Evolutionary conservation across 1,140 invertebrate species (phyloP).

Genomic region (Drosophila arizonae): DNA sequence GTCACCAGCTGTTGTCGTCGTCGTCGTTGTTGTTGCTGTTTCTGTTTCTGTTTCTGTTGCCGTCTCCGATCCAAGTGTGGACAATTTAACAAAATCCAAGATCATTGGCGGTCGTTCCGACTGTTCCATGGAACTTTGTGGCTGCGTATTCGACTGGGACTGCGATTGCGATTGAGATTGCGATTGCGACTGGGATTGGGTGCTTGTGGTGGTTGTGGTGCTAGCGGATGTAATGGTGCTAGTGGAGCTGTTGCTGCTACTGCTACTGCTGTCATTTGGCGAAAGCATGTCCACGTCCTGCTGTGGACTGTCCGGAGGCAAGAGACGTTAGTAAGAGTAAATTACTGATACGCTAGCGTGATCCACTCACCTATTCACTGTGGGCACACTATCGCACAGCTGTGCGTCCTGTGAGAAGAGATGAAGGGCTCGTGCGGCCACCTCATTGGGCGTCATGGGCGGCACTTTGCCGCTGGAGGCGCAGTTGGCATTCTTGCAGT

Average conservation of each 20-base stretch:
- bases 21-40: neutral
- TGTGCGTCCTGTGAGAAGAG: conserved; percentile 92
- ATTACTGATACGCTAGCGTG: no score
- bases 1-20: conserved; percentile 19
- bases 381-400: conserved; percentile 86
- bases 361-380: conserved; percentile 32
- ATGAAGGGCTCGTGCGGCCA: conserved; percentile 93
- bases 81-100: conserved; percentile 25
- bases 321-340: neutral
- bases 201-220: conserved; percentile 66
- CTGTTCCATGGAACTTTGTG: conserved; percentile 9
- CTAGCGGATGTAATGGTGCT: conserved; percentile 63
- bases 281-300: conserved; percentile 75
- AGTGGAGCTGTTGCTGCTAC: conserved; percentile 54
- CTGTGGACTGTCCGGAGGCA: conserved; percentile 29
- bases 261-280: conserved; percentile 66
- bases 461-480: conserved; percentile 93
- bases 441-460: conserved; percentile 92
- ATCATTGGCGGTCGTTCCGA: conserved; percentile 12
- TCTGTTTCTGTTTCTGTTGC: neutral
- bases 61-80: neutral
- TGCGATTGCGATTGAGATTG: conserved; percentile 32
- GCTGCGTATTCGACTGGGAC: conserved; percentile 9
- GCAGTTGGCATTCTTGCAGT: conserved; percentile 93
- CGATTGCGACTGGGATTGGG: conserved; percentile 46